These are phyloP conservation scores for Helleia helle DNA, from an alignment of 2,888 invertebrate species.

Conservation along the genomic window DNA sequence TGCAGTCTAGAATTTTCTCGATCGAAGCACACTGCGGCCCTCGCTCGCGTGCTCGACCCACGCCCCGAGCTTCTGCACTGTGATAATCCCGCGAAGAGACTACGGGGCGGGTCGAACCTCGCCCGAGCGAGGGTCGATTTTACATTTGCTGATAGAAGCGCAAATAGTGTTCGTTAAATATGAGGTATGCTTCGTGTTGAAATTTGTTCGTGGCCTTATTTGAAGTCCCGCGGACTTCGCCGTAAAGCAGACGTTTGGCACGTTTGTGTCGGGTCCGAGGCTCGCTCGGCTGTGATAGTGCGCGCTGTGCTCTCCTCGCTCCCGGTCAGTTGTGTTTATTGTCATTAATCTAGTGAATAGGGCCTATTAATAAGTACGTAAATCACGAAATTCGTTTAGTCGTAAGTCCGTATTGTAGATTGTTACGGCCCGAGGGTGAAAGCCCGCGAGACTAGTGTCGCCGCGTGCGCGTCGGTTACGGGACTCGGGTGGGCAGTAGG, in stretches of 20 bases:
- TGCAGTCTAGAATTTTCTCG: slow-evolving; percentile 16
- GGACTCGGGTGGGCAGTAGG: too few species aligned
- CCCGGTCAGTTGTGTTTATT: slow-evolving; percentile 26
- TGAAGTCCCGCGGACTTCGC: slow-evolving; percentile 53
- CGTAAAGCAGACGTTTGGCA: slow-evolving; percentile 25
- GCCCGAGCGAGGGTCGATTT: background rate
- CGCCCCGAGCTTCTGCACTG: background rate
- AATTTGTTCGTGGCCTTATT: slow-evolving; percentile 70
- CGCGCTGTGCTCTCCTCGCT: slow-evolving; percentile 61
- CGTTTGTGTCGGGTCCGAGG: slow-evolving; percentile 28
- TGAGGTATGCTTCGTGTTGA: slow-evolving; percentile 52
- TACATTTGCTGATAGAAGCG: slow-evolving; percentile 34
- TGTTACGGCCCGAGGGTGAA: slow-evolving; percentile 18
- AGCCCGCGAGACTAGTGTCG: slow-evolving; percentile 9
- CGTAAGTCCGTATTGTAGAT: slow-evolving; percentile 34
- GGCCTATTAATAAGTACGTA: slow-evolving; percentile 52
- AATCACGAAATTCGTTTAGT: slow-evolving; percentile 31
- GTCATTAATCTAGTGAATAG: slow-evolving; percentile 28
- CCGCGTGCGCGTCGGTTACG: too few species aligned
- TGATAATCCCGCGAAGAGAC: slow-evolving; percentile 2
- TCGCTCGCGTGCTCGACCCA: background rate
- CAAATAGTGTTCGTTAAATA: slow-evolving; percentile 37
- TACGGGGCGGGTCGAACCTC: background rate
- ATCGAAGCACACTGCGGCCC: slow-evolving; percentile 46
- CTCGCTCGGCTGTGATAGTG: slow-evolving; percentile 62